These are phyloP conservation scores for human DNA, from an alignment of 2,113 vertebrate species.

Conservation along the genomic window GRCh38 chr2:171552501-171553000, in stretches of 20 bases:
- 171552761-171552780: neutral
- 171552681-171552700: neutral
- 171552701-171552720: neutral
- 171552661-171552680: neutral
- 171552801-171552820: neutral
- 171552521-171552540: neutral
- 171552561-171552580: neutral
- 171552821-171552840: neutral
- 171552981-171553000: neutral
- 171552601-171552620: conserved; percentile 22
- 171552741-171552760: neutral
- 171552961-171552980: neutral
- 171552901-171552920: neutral
- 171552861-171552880: conserved; percentile 7
- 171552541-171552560: neutral
- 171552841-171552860: neutral
- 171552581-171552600: neutral
- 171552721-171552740: neutral
- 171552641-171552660: neutral
- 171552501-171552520: neutral
- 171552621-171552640: neutral
- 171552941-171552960: neutral
- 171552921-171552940: conserved; percentile 11
- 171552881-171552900: neutral
- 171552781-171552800: conserved; percentile 5